Evolutionary conservation across 2,113 vertebrate genomes (phyloP), one percentile per base, ranked within the genome.

Genomic region (Sapayoa aenigma): DNA sequence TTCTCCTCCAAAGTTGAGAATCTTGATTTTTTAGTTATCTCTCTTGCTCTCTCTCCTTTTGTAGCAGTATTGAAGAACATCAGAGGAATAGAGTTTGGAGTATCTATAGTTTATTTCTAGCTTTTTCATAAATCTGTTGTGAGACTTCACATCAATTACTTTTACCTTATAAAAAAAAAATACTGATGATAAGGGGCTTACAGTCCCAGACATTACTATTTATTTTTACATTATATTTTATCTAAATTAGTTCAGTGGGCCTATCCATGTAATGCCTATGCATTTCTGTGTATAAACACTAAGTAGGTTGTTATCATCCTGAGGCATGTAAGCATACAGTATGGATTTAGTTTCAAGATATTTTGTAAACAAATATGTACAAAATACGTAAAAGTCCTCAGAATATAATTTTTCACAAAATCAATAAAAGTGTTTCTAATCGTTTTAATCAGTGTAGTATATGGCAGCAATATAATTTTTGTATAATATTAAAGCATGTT

Each of bases 331-430:
- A 97, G 91, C 55, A 31, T 60, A 69, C 80, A 92, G 15, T 77
- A 94, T 96, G 91, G 92, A 96, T 97, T 97, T 96, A 28, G 44
- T 96, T 95, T 97, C 95, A 97, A 96, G 94, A 84, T 93, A 96
- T 96, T 96, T 97, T 96, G 91, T 97, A 97, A 97, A 91, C 65
- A 97, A 96, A 87, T 92, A 7, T 92, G 56, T 93, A 81, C 83
- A 79, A 96, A 95, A 77, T 94, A 78, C 31, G 46, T 94, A 59
- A 74, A 95, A 95, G 55, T 89, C 78, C 71, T 86, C 96, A 65
- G 77, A 97, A 94, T 60, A 84, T 49, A 73, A 28, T 27, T 30
- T 75, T 96, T 72, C 66, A 85, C 77, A 74, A 84, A 91, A 87
- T 63, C 50, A 63, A 55, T 37, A 74, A 82, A 92, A 93, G 22